Conservation (phyloP, 1,140 invertebrate species). For the Drosophila littoralis region DNA sequence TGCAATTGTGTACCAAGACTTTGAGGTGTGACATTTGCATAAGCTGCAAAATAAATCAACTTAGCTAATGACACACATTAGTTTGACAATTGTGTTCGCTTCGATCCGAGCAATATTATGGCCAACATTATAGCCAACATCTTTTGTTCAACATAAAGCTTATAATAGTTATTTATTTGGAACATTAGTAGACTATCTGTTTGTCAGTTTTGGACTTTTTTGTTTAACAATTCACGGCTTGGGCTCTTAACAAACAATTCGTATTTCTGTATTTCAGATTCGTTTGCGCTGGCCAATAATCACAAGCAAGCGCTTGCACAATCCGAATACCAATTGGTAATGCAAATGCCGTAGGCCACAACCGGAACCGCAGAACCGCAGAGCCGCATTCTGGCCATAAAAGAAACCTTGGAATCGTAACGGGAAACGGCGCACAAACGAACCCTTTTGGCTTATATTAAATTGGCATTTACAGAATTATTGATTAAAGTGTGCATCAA, state of each 20-base stretch:
- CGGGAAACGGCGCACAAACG: background rate
- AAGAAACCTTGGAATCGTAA: conserved; percentile 5
- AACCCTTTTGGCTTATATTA: background rate
- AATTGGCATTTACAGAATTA: conserved; percentile 5
- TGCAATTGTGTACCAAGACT: conserved; percentile 13
- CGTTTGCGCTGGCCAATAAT: background rate
- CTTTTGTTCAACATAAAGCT: too few relatives aligned
- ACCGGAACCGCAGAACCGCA: conserved; percentile 13
- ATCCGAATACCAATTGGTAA: conserved; percentile 16
- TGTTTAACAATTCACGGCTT: too few relatives aligned
- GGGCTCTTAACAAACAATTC: background rate
- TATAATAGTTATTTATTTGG: too few relatives aligned
- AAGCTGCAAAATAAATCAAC: background rate
- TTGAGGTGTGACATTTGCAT: conserved; percentile 6
- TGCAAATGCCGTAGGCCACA: conserved; percentile 28
- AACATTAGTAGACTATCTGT: too few relatives aligned
- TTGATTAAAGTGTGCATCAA: background rate
- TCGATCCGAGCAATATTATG: too few relatives aligned
- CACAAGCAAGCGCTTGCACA: conserved; percentile 8
- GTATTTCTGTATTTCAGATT: background rate
- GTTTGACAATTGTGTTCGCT: background rate
- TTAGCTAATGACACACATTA: background rate
- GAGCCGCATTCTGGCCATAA: conserved; percentile 8
- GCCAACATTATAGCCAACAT: too few relatives aligned
- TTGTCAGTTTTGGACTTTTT: too few relatives aligned